phyloP scores from a whole-genome alignment of 2,113 vertebrate genomes.

The Callipepla californica region DNA sequence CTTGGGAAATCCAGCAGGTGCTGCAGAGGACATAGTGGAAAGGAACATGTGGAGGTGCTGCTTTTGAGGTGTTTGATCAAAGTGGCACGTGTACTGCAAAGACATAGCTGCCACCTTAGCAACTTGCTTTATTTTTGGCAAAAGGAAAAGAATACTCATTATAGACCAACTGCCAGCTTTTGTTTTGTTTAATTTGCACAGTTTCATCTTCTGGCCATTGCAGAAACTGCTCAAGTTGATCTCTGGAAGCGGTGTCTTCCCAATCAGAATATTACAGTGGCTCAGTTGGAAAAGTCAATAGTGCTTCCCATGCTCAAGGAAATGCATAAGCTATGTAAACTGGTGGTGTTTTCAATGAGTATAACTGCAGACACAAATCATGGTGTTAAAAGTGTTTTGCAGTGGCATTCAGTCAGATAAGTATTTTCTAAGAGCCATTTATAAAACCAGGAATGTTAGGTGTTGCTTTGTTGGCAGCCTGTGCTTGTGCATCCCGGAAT shows the following conservation, averaged over 20 bases:
- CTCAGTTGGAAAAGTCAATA: background rate
- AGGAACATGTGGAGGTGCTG: conserved; percentile 36
- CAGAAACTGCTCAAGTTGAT: background rate
- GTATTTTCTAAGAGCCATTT: background rate
- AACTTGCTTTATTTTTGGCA: conserved; percentile 62
- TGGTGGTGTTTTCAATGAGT: rapidly evolving
- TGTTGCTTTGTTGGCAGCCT: background rate
- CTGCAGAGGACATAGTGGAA: background rate
- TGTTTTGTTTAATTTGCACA: conserved; percentile 15
- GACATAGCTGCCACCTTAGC: conserved; percentile 69
- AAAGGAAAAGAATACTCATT: conserved; percentile 39
- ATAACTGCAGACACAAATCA: background rate
- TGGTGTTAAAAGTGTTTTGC: background rate
- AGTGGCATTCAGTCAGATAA: background rate
- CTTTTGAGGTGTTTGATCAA: conserved; percentile 55
- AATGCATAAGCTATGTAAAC: background rate
- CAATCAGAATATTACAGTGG: background rate
- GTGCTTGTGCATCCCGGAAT: rapidly evolving
- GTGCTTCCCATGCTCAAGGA: background rate
- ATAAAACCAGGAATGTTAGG: background rate
- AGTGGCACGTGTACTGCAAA: conserved; percentile 50
- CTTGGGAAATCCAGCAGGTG: background rate
- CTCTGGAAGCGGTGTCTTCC: background rate
- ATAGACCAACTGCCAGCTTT: conserved; percentile 39
- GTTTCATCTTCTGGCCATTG: background rate